Evolutionary conservation across 2,113 vertebrate species (phyloP), one percentile per base, ranked within the genome.

Genomic region (Peromyscus californicus): DNA sequence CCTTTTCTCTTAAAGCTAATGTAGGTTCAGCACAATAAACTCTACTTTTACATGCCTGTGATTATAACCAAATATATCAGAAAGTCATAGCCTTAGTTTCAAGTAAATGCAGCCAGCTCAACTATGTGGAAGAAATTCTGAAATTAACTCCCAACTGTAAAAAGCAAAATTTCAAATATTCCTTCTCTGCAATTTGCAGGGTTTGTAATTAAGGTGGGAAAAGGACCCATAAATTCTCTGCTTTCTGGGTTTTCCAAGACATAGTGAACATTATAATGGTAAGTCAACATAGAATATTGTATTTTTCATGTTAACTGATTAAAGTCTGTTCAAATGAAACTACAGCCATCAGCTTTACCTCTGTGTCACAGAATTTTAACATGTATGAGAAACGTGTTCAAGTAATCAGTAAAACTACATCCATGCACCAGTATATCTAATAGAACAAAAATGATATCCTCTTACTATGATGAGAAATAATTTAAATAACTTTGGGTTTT

Each of bases 381-480:
- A 75, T n/a, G 63, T 94, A 88, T 74, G 74, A 94, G 48, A 83
- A 98, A 98, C 85, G 76, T 97, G 63, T 63, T 97, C 86, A 98
- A 97, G 97, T 59, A 97, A n/a, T 78, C 94, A 90, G 69, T 97
- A 95, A 97, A 97, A 94, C 96, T 96, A 57, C 12, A 8, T 95
- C 70, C 65, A 91, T 89, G 96, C 13, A 78, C 72, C 97, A 95
- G 61, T 98, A 94, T 95, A 98, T 98, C 95, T 91, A 96, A 97
- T 95, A 97, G 91, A 91, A 29, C 86, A 69, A 97, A 94, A 98
- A 98, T 95, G 36, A 97, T 98, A 96, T 97, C 97, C 74, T 98
- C 92, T 97, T 98, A 97, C 65, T 78, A 90, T 97, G 96, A 98
- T 97, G 97, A 98, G 96, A 98, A 98, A 98, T 98, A 97, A 98